phyloP scores from a whole-genome alignment of 1,140 invertebrate species.

The Gryllus bimaculatus region DNA sequence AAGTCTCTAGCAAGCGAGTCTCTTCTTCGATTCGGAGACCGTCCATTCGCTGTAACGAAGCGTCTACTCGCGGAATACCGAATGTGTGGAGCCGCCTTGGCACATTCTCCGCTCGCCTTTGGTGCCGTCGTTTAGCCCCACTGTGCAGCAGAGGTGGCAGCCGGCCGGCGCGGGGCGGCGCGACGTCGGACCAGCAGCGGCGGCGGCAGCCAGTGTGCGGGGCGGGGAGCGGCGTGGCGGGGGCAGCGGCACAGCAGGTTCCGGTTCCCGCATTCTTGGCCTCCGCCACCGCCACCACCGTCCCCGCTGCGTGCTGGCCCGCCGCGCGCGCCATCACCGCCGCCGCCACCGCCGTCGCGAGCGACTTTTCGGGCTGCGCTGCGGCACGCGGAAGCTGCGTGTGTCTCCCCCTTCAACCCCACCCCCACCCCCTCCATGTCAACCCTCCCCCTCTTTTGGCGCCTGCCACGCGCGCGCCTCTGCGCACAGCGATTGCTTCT shows the following conservation, averaged over 20 bases:
- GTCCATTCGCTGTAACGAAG: too few species aligned
- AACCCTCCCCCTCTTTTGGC: background rate
- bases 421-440: background rate
- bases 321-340: background rate
- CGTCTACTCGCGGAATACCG: too few species aligned
- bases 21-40: too few species aligned
- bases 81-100: too few species aligned
- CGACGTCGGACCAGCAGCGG: too few species aligned
- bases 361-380: background rate
- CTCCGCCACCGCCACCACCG: background rate
- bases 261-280: background rate
- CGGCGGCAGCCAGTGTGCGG: background rate
- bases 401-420: background rate
- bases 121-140: too few species aligned
- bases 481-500: background rate
- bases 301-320: background rate
- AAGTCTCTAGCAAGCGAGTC: too few species aligned
- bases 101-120: too few species aligned
- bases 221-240: background rate
- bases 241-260: background rate
- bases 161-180: too few species aligned
- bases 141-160: too few species aligned
- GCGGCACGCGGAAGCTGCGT: background rate
- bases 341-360: background rate
- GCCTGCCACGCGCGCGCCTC: background rate